These are phyloP conservation scores for Menidia menidia DNA, from an alignment of 2,797 vertebrate genomes.

Conservation along the genomic window DNA sequence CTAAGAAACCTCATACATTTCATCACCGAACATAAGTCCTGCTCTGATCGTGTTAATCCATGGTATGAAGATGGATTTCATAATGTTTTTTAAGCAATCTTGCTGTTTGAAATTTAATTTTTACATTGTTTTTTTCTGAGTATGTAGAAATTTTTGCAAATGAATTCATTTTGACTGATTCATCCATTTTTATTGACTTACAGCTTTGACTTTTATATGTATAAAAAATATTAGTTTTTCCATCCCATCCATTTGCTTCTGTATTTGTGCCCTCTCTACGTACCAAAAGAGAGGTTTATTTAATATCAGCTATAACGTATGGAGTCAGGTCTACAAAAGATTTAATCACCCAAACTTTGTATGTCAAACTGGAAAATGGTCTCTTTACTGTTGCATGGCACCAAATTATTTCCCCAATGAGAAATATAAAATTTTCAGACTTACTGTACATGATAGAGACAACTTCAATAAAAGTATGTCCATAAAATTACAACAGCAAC, in stretches of 20 bases:
- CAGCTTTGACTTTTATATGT: too few species aligned
- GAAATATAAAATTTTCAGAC: neutral
- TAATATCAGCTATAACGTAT: neutral
- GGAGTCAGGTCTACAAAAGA: neutral
- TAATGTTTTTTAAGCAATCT: too few species aligned
- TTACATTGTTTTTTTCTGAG: neutral
- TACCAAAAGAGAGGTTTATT: neutral
- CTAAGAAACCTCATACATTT: neutral
- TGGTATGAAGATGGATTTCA: neutral
- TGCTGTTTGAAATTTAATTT: neutral
- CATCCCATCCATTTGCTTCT: too few species aligned
- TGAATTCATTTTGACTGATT: too few species aligned
- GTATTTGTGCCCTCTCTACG: too few species aligned
- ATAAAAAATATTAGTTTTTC: too few species aligned
- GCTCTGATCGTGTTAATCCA: neutral
- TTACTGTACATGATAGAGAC: neutral
- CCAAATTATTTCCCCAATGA: neutral
- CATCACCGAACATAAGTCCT: conserved; percentile 21
- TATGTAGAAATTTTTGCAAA: neutral
- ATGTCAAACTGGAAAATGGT: neutral
- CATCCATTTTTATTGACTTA: too few species aligned
- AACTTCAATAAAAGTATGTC: neutral
- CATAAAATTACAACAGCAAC: conserved; percentile 1
- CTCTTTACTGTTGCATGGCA: neutral
- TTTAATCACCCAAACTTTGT: neutral